Evolutionary conservation across 2,888 invertebrate species (phyloP).

Genomic region (Drosophila lacicola): DNA sequence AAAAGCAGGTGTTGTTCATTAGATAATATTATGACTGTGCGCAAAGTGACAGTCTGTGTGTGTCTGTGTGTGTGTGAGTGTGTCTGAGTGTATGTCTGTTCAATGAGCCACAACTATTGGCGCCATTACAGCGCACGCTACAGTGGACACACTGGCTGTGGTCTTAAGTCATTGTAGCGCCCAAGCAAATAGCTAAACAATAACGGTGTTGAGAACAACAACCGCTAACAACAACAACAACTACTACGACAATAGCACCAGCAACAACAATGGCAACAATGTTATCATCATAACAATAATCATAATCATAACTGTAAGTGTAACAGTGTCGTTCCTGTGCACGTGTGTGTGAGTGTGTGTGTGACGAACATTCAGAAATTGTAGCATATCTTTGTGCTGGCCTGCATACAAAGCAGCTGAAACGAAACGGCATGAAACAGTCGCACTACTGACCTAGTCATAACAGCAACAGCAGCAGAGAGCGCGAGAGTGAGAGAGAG

Average conservation of each 20-base stretch:
- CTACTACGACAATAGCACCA: slow-evolving; percentile 18
- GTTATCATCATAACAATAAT: slow-evolving; percentile 76
- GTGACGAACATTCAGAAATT: slow-evolving; percentile 44
- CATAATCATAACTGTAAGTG: slow-evolving; percentile 70
- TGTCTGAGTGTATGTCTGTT: slow-evolving; percentile 1
- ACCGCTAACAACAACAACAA: slow-evolving; percentile 6
- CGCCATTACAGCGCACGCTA: slow-evolving; percentile 40
- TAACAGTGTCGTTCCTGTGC: slow-evolving; percentile 42
- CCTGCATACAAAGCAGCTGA: slow-evolving; percentile 52
- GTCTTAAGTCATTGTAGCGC: slow-evolving; percentile 38
- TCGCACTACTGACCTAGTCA: slow-evolving; percentile 82
- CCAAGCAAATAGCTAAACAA: slow-evolving; percentile 52
- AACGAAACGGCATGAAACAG: slow-evolving; percentile 37
- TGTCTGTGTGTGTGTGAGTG: slow-evolving; percentile 4
- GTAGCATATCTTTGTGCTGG: slow-evolving; percentile 56
- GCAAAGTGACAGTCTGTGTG: background rate
- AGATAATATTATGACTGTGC: slow-evolving; percentile 36
- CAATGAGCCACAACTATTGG: slow-evolving; percentile 39
- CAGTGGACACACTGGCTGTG: slow-evolving; percentile 31
- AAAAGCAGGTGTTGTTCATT: slow-evolving; percentile 44
- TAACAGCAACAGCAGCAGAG: slow-evolving; percentile 23
- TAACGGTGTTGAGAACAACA: slow-evolving; percentile 32
- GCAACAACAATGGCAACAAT: slow-evolving; percentile 40
- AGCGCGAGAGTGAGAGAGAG: slow-evolving; percentile 14
- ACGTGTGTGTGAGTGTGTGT: slow-evolving; percentile 4